Evolutionary conservation across 2,888 invertebrate genomes (phyloP), one percentile per base, ranked within the genome.

Genomic region (Desoria tigrina): DNA sequence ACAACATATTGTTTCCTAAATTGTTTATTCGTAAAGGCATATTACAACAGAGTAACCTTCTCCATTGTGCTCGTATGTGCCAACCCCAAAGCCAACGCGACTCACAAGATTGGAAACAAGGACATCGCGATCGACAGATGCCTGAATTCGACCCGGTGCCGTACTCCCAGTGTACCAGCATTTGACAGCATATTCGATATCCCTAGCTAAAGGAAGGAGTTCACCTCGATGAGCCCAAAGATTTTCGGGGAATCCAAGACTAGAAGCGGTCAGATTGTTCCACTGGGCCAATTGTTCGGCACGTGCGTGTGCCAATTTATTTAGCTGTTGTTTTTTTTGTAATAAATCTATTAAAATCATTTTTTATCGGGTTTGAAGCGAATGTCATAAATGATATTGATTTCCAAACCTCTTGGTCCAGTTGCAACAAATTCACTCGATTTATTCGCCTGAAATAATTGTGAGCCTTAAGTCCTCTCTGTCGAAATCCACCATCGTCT

Each of bases 121-220:
- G 0, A 62, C 53, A 21, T n/a, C 42, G 0, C 62, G 23, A 28
- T 70, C 65, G 24, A 71, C 65, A 11, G 63, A 61, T 7, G 60
- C 65, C 14, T 64, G 27, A 2, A 59, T 64, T 6, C 62, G 55
- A 1, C 69, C 69, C 11, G 73, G 73, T 24, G 64, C 66, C 16
- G 54, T 61, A 18, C 65, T 68, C 50, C 69, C 73, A 21, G 69
- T 69, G 57, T 69, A 73, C 73, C 73, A 73, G 55, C 57, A 65
- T 37, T 64, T 64, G 32, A 71, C 69, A 21, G 73, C 73, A 51
- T 69, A 71, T 39, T 71, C 66, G 23, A 62, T 55, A 24, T 69
- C 67, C 26, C 61, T 66, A 7, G 65, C 69, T 49, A 73, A 51
- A 2, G 73, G 64, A 18, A 69, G 54, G 21, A 73, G 64, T 26